These are phyloP conservation scores for Poeciliopsis gracilis DNA, from an alignment of 2,797 vertebrate species.

Conservation along the genomic window DNA sequence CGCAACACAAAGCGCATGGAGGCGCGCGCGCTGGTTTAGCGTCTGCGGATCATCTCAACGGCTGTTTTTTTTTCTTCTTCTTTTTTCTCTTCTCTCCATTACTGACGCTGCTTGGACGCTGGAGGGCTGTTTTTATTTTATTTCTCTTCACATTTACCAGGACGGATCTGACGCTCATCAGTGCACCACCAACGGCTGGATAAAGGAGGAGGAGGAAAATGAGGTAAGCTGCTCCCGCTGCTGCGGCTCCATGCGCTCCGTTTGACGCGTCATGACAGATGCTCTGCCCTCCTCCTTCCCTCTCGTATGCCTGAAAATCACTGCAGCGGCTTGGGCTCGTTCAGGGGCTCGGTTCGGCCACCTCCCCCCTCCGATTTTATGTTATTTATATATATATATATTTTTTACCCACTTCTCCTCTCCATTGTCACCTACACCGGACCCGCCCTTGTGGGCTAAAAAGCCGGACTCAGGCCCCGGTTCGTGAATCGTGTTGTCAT, in stretches of 20 bases:
- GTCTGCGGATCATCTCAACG: constrained; percentile 3
- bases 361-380: constrained; percentile 27
- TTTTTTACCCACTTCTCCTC: constrained; percentile 7
- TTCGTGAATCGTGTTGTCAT: constrained; percentile 69
- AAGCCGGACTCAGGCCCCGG: constrained; percentile 43
- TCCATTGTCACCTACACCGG: constrained; percentile 52
- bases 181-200: constrained; percentile 56
- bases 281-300: constrained; percentile 32
- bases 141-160: constrained; percentile 7
- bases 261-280: constrained; percentile 73
- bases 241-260: constrained; percentile 64
- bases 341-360: constrained; percentile 24
- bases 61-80: too few relatives aligned
- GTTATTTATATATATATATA: neutral
- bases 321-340: neutral
- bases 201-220: constrained; percentile 68
- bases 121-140: constrained; percentile 10
- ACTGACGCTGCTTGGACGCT: constrained; percentile 32
- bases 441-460: constrained; percentile 60
- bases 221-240: constrained; percentile 79
- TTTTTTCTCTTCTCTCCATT: too few relatives aligned
- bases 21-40: constrained; percentile 43
- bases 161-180: constrained; percentile 38
- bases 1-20: constrained; percentile 74
- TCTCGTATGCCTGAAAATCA: neutral